Evolutionary conservation across 2,797 vertebrate genomes (phyloP).

Genomic region (Lemur catta): DNA sequence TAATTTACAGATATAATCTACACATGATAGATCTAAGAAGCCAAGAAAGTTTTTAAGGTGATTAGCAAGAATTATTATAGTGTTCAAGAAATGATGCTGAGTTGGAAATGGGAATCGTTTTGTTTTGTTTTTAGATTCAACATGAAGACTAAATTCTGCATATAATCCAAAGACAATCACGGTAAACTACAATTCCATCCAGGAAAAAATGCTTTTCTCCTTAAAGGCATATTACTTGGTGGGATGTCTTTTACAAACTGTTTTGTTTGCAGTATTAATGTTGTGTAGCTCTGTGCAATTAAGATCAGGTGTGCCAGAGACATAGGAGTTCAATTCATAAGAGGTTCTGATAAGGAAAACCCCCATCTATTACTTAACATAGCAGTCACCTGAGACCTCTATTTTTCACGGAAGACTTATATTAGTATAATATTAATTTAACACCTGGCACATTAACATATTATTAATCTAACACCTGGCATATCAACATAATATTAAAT

Average conservation of each 20-base stretch:
- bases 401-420: too few relatives aligned
- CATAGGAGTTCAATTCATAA: background rate
- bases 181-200: background rate
- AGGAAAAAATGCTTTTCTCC: background rate
- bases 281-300: background rate
- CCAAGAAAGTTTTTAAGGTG: background rate
- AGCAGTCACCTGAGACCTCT: too few relatives aligned
- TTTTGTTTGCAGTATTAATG: background rate
- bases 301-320: background rate
- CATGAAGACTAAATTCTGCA: background rate
- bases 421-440: too few relatives aligned
- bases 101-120: background rate
- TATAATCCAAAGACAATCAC: background rate
- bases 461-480: too few relatives aligned
- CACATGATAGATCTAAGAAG: background rate
- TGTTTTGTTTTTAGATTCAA: background rate
- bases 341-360: background rate
- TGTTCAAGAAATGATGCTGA: background rate
- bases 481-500: too few relatives aligned
- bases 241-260: background rate
- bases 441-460: too few relatives aligned
- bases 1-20: background rate
- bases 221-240: background rate
- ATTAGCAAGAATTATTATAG: background rate
- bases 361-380: too few relatives aligned